Conservation (phyloP, 2,888 invertebrate genomes). For the Mimachlamys varia region DNA sequence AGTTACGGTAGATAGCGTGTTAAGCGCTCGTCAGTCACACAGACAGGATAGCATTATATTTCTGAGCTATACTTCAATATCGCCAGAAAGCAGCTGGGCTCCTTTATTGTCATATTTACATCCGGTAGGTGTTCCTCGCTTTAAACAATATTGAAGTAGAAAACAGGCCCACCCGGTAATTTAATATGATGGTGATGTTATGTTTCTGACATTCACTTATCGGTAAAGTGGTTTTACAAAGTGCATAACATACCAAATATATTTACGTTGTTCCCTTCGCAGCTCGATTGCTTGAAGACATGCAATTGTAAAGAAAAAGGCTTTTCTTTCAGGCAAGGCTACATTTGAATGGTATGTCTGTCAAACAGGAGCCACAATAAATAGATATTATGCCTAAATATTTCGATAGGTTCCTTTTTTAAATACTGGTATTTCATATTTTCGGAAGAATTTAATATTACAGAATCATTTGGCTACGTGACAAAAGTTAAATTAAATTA, state of each 20-base stretch:
- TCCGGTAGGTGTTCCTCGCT: not conserved
- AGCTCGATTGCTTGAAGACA: not conserved
- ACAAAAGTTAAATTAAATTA: too few relatives aligned
- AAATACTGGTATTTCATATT: not conserved
- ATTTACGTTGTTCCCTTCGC: not conserved
- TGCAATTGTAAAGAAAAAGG: not conserved
- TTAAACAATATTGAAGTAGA: not conserved
- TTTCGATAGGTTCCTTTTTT: not conserved
- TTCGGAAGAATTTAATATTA: too few relatives aligned
- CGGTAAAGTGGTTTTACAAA: not conserved
- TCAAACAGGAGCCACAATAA: not conserved
- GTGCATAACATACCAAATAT: not conserved
- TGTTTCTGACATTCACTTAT: not conserved
- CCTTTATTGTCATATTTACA: not conserved
- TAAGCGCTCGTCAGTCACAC: not conserved
- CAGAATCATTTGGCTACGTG: too few relatives aligned
- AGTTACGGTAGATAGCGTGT: not conserved
- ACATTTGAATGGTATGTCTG: not conserved
- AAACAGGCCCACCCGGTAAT: not conserved
- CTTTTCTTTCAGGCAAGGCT: not conserved
- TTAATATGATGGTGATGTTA: not conserved
- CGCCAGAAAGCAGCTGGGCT: not conserved
- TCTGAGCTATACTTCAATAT: not conserved
- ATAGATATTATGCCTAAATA: not conserved
- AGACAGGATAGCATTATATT: not conserved